Evolutionary conservation across 2,888 invertebrate species (phyloP).

Genomic region (Lasioglossum oenotherae): DNA sequence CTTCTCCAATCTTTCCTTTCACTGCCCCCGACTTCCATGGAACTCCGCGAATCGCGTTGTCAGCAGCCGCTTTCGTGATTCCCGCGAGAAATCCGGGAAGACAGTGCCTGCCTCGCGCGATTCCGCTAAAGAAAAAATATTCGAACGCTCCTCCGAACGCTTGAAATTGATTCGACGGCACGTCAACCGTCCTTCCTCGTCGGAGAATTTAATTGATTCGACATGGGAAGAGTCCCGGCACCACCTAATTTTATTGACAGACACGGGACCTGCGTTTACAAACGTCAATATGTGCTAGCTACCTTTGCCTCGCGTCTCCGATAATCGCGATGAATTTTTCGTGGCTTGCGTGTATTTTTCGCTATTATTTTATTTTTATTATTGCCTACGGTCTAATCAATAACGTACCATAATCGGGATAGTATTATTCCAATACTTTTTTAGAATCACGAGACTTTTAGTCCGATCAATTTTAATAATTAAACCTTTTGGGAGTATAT

Average conservation of each 20-base stretch:
- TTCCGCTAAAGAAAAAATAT: conserved; percentile 18
- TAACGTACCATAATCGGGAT: background rate
- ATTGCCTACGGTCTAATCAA: background rate
- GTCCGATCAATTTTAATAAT: background rate
- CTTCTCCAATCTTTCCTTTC: conserved; percentile 53
- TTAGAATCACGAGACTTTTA: background rate
- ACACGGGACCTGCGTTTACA: background rate
- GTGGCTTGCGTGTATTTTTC: background rate
- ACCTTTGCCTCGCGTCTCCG: background rate
- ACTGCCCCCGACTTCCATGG: conserved; percentile 52
- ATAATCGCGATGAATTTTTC: background rate
- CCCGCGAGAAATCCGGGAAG: conserved; percentile 33
- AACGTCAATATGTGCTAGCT: background rate
- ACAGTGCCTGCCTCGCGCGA: background rate
- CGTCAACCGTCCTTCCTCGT: background rate
- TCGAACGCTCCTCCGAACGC: background rate
- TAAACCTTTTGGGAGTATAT: too few relatives aligned
- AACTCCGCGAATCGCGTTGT: conserved; percentile 57
- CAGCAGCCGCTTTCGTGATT: conserved; percentile 50
- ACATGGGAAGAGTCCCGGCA: background rate
- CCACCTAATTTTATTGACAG: background rate
- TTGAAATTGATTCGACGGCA: background rate
- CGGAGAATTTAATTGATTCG: background rate
- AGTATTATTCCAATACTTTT: background rate
- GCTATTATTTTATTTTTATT: background rate